Base-by-base conservation (phyloP, 1,140 invertebrate species). In the Heliconius congener region DNA sequence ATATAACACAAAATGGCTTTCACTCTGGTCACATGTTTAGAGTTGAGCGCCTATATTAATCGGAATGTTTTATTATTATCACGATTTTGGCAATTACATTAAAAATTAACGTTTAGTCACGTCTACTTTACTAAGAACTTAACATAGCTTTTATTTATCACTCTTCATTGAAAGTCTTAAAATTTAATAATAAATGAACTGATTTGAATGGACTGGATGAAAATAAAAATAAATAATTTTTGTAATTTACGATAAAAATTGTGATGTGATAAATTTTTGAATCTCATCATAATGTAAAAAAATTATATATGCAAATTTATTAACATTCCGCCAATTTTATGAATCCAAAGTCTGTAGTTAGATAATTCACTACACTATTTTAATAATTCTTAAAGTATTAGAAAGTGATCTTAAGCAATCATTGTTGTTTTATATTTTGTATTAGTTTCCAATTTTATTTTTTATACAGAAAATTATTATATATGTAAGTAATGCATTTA, bases 401-500 rank as follows among this genome's bases (percentile, higher is more conserved):
- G 79, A 77, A 85, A 76, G 77, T 81, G 78, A 81, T 81, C 81
- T 81, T 81, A 83, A 78, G 76, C 72, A 77, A 74, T 70, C 66
- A 74, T 80, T 75, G 76, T 85, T 85, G 76, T 85, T 85, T 82
- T 81, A 83, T 46, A 82, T 77, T 27, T 5, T 77, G 76, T 84
- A 85, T 86, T 85, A 86, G 79, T 87, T 84, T 84, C 9, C 60
- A 66, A 66, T 66, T 66, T 86, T 87, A 84, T 86, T 85, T 80
- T 84, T 86, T 83, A 85, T 84, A 84, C 85, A 84, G 81, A 80
- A 83, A 84, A 86, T 89, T 88, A 87, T 85, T 79, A 86, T 88
- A 78, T 79, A 86, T 88, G 79, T 90, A 88, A 88, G 87, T 87
- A 86, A 86, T 85, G 88, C 87, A 92, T 89, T 90, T 91, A 90